Percentiles rank a stretch among this genome's conserved stretches.
These are phyloP conservation scores for Enoplosus armatus DNA, from an alignment of 2,797 vertebrate species.

Conservation along the genomic window DNA sequence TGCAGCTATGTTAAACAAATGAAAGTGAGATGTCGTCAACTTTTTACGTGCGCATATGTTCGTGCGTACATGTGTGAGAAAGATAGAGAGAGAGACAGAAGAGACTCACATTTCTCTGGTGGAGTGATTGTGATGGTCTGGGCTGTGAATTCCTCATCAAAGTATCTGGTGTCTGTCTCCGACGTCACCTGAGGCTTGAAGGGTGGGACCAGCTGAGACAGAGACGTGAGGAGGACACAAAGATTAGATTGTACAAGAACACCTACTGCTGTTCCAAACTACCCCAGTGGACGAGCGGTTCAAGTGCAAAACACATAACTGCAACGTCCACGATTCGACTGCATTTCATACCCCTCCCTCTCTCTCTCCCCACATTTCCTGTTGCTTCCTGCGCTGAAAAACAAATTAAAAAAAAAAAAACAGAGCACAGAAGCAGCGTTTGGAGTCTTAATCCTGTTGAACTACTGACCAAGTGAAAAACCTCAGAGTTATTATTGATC, in stretches of 20 bases:
- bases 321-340: neutral
- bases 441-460: neutral
- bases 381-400: too few species aligned
- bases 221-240: conserved; percentile 20
- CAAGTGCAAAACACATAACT: neutral
- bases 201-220: conserved; percentile 91
- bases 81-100: neutral
- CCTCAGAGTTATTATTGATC: neutral
- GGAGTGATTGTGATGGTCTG: conserved; percentile 99
- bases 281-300: neutral
- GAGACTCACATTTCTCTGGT: conserved; percentile 96
- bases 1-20: neutral
- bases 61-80: neutral
- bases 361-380: neutral
- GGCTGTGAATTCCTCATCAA: conserved; percentile 99
- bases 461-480: neutral
- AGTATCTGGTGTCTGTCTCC: conserved; percentile 98
- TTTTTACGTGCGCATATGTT: conserved; percentile 20
- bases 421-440: neutral
- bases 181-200: conserved; percentile 99
- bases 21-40: neutral
- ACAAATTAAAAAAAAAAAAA: too few species aligned
- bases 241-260: conserved; percentile 3
- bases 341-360: neutral
- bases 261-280: neutral